Evolutionary conservation across 2,113 vertebrate species (phyloP), one percentile per base, ranked within the genome.

Genomic region (Alaudala cheleensis): DNA sequence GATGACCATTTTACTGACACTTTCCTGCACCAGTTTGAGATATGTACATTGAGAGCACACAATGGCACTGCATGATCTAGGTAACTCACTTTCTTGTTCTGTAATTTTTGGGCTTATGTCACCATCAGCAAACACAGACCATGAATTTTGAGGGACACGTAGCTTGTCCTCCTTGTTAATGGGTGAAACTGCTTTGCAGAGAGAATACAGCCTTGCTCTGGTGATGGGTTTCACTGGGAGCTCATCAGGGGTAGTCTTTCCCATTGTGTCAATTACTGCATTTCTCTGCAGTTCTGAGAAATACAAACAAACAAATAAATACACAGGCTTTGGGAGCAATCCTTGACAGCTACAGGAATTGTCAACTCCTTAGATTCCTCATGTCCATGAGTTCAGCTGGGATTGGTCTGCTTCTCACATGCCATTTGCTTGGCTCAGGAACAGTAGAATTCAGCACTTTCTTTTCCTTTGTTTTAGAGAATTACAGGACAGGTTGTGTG

Each of bases 401-500:
- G 37, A 51, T 54, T 5, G 1, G 13, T 42, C 13, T 31, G 29
- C 19, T 91, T 39, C 24, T 53, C 44, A 51, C n/a, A n/a, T 26
- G n/a, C 39, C 60, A 37, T 62, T 95, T 93, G 34, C 12, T 10
- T 1, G 2, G 62, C 61, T 42, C 13, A 64, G 62, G 73, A 95
- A 45, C 87, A 84, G 88, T 67, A 82, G 80, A 66, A 73, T 71
- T 92, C 77, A 85, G 62, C 65, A 60, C 66, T 97, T 89, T 74
- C 78, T 94, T 67, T 84, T 73, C 77, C 83, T 95, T 95, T 96
- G 62, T 93, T 96, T 96, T 81, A 71, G 77, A 81, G 90, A 94
- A 81, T 90, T 90, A 74, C 23, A 81, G 88, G 88, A 39, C 77
- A 88, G 66, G 67, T 91, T 21, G 8, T 71, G 67, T 81, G 82